A percentile compares a stretch with the other conserved stretches of the same genome.
phyloP scores from a whole-genome alignment of 2,113 vertebrate species.

The Corythoichthys haematopterus region DNA sequence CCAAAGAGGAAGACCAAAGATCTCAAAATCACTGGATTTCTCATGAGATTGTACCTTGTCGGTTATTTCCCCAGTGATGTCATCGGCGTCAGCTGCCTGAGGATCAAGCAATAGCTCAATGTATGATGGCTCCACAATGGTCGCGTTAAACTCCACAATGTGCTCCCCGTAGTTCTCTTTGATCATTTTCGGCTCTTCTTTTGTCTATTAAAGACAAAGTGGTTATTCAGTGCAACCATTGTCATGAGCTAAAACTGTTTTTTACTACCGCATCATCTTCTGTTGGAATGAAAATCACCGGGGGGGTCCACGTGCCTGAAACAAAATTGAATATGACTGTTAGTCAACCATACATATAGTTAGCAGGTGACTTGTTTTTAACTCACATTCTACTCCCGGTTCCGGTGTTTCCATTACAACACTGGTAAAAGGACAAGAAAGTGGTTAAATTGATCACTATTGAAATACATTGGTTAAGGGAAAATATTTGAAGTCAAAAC shows the following conservation, averaged over 20 bases:
- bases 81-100: slow-evolving; percentile 57
- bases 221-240: background rate
- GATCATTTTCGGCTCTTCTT: slow-evolving; percentile 61
- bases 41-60: slow-evolving; percentile 70
- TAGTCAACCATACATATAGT: background rate
- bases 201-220: slow-evolving; percentile 26
- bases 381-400: slow-evolving; percentile 54
- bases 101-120: slow-evolving; percentile 72
- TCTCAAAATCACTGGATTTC: background rate
- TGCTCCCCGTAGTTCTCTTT: slow-evolving; percentile 72
- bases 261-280: slow-evolving; percentile 26
- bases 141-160: slow-evolving; percentile 83
- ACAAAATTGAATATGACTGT: slow-evolving; percentile 3
- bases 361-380: background rate
- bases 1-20: background rate
- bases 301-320: slow-evolving; percentile 56
- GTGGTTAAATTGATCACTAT: background rate
- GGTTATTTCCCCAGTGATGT: slow-evolving; percentile 72
- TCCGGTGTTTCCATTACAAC: slow-evolving; percentile 18
- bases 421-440: slow-evolving; percentile 32
- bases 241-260: background rate
- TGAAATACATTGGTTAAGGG: background rate
- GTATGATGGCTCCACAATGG: slow-evolving; percentile 74
- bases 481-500: background rate
- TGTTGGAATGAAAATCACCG: slow-evolving; percentile 37